phyloP scores from a whole-genome alignment of 2,888 invertebrate genomes.

The Tenthredo amoena region DNA sequence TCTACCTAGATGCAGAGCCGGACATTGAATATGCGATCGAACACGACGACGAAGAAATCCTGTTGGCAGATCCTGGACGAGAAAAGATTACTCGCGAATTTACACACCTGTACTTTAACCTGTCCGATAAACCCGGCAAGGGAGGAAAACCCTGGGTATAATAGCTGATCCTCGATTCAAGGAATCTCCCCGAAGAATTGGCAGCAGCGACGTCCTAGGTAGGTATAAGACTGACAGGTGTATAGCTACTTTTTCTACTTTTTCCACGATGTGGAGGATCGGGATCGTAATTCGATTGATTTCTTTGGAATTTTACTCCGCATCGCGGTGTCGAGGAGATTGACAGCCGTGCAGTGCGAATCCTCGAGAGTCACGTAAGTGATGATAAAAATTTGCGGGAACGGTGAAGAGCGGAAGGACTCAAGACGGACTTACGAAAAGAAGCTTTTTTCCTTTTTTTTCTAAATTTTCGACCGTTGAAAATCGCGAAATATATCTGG shows the following conservation, averaged over 20 bases:
- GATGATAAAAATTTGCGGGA: neutral
- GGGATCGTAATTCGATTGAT: conserved; percentile 19
- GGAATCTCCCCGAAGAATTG: conserved; percentile 56
- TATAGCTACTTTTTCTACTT: neutral
- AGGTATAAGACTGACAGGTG: conserved; percentile 46
- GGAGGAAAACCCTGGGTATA: conserved; percentile 59
- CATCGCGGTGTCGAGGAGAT: neutral
- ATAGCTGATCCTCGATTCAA: conserved; percentile 34
- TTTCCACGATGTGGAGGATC: neutral
- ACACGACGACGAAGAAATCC: conserved; percentile 64
- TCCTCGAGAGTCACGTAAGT: neutral
- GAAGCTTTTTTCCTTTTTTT: neutral
- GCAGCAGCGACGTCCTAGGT: conserved; percentile 46
- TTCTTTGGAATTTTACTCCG: neutral
- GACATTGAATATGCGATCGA: conserved; percentile 64
- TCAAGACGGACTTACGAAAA: neutral
- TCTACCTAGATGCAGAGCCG: conserved; percentile 60
- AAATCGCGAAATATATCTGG: neutral
- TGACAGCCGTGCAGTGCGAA: neutral
- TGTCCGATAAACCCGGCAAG: conserved; percentile 63
- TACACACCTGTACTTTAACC: conserved; percentile 65
- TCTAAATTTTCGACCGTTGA: neutral
- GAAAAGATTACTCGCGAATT: conserved; percentile 62
- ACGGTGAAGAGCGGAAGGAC: neutral
- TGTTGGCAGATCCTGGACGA: conserved; percentile 58